A percentile compares a stretch with the other conserved stretches of the same genome.
These are phyloP conservation scores for Lacanobia wlatinum DNA, from an alignment of 2,888 invertebrate genomes.

Conservation along the genomic window DNA sequence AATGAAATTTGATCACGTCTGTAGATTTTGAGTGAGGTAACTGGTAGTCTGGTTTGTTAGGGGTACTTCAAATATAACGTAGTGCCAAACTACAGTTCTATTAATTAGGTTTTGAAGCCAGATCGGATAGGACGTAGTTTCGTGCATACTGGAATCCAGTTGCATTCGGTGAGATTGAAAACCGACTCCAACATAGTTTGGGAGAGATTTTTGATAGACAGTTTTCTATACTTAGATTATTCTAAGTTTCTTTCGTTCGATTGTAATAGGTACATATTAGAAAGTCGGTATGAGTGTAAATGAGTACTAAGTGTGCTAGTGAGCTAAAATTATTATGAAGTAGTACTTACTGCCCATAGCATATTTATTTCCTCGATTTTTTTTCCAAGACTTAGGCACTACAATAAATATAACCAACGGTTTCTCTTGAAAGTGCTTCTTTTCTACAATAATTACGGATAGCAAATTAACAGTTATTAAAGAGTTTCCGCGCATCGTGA, in stretches of 20 bases:
- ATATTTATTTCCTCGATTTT: background rate
- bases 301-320: too few species aligned
- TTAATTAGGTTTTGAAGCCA: too few species aligned
- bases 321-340: too few species aligned
- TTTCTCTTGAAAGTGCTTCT: too few species aligned
- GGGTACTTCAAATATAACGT: background rate
- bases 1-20: background rate
- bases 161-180: background rate
- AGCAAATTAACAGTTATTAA: background rate
- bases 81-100: background rate
- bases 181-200: too few species aligned
- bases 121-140: background rate
- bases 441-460: background rate
- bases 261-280: too few species aligned
- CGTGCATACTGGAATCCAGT: background rate
- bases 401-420: too few species aligned
- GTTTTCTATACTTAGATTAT: too few species aligned
- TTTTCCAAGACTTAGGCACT: too few species aligned
- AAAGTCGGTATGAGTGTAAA: background rate
- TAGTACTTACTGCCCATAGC: too few species aligned
- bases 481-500: background rate
- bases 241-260: too few species aligned
- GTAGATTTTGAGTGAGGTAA: background rate
- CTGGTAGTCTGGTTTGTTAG: background rate
- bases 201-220: too few species aligned